Conservation (phyloP, 30 jellyfish, hydroid and myxozoan genomes). For the Aurelia aurita complex sp. Pacific region DNA sequence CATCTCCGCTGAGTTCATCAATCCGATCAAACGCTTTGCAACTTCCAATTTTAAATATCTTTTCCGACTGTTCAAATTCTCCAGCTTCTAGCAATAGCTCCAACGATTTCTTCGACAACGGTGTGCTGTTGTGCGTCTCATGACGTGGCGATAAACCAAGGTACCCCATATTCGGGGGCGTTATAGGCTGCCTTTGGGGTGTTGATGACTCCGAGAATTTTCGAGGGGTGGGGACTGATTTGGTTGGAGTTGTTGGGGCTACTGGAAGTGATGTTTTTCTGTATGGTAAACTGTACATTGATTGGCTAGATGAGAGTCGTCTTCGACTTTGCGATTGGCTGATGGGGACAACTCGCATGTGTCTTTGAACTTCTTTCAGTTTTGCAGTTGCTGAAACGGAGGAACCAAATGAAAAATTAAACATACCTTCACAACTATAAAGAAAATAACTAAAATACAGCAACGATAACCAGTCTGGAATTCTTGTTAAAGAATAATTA, state of each 20-base stretch:
- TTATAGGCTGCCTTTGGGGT: conserved; percentile 23
- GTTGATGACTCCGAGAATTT: conserved; percentile 26
- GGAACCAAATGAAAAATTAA: neutral
- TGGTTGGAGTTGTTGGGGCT: conserved; percentile 23
- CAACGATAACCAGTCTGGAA: too few relatives aligned
- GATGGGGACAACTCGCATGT: conserved; percentile 70
- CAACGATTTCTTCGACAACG: conserved; percentile 21
- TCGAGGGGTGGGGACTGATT: conserved; percentile 13
- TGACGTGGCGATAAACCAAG: conserved; percentile 67
- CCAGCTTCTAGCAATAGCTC: conserved; percentile 40
- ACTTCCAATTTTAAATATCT: conserved; percentile 53
- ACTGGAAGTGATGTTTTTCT: conserved; percentile 37
- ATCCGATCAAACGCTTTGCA: conserved; percentile 34
- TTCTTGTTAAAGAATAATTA: too few relatives aligned
- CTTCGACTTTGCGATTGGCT: conserved; percentile 34
- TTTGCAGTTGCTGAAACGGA: conserved; percentile 55
- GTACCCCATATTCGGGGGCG: conserved; percentile 78
- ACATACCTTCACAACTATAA: too few relatives aligned
- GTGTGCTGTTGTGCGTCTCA: conserved; percentile 17
- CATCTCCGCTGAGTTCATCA: neutral
- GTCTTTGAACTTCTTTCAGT: conserved; percentile 50
- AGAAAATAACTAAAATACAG: too few relatives aligned
- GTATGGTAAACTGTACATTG: conserved; percentile 48
- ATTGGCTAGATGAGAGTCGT: conserved; percentile 10
- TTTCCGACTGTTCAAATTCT: conserved; percentile 33